Conservation (phyloP, 2,797 vertebrate genomes). For the Arrhamphus sclerolepis region DNA sequence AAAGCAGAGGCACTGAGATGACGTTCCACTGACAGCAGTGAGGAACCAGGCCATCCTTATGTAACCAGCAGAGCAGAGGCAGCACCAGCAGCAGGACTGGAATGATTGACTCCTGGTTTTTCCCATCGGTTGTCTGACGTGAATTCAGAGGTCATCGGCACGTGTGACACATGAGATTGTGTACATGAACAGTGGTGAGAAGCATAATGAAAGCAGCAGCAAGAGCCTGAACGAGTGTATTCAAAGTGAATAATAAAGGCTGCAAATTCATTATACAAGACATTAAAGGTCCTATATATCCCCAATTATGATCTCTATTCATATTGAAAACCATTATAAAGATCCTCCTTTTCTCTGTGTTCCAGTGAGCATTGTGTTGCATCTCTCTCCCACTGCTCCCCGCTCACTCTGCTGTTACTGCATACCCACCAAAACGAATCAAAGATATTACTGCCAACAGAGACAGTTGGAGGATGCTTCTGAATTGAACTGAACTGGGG, state of each 20-base stretch:
- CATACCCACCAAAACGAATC: no score
- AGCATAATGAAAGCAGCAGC: neutral
- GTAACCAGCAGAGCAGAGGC: conserved; percentile 47
- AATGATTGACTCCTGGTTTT: conserved; percentile 5
- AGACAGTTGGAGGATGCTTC: no score
- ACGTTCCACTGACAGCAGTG: conserved; percentile 42
- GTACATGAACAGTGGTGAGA: neutral
- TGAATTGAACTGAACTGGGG: no score
- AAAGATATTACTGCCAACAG: no score
- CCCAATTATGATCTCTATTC: neutral
- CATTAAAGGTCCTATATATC: no score
- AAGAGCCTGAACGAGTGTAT: neutral
- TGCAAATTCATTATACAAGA: no score
- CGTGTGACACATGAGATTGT: conserved; percentile 3
- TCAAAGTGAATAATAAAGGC: neutral
- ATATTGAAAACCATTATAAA: neutral
- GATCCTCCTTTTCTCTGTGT: no score
- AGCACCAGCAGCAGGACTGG: conserved; percentile 1
- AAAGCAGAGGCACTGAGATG: conserved; percentile 29
- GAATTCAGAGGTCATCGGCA: conserved; percentile 17
- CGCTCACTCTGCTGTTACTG: no score
- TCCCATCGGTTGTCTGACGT: neutral
- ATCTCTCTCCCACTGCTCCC: no score
- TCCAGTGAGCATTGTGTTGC: no score
- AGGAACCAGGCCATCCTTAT: conserved; percentile 58